A percentile compares a stretch with the other conserved stretches of the same genome.
These are phyloP conservation scores for Drosophila mauritiana DNA, from an alignment of 1,140 invertebrate species.

Conservation along the genomic window DNA sequence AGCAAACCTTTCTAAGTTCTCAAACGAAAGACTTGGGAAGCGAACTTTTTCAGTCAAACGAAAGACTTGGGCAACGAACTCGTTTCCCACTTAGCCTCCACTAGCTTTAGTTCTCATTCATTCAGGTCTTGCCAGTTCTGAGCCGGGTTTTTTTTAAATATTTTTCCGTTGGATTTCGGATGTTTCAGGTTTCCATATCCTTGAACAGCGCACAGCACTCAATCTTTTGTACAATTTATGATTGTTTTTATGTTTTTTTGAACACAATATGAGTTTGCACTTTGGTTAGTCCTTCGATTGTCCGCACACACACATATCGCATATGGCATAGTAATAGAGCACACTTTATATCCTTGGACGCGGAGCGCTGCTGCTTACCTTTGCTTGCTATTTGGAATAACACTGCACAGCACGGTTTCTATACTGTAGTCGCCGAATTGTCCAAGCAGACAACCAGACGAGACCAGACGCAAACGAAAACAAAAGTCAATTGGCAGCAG, in stretches of 20 bases:
- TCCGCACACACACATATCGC: constrained; percentile 28
- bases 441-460: constrained; percentile 77
- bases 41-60: constrained; percentile 5
- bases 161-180: constrained; percentile 13
- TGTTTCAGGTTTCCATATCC: constrained; percentile 27
- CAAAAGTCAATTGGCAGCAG: constrained; percentile 76
- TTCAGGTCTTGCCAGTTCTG: constrained; percentile 29
- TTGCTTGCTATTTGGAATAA: constrained; percentile 54
- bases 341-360: constrained; percentile 68
- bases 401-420: constrained; percentile 45
- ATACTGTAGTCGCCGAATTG: constrained; percentile 60
- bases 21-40: neutral
- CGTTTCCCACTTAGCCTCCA: constrained; percentile 5
- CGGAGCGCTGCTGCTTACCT: constrained; percentile 61
- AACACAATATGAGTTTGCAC: constrained; percentile 32
- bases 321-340: constrained; percentile 16
- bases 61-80: constrained; percentile 58
- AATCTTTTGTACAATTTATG: constrained; percentile 6
- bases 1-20: constrained; percentile 23
- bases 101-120: constrained; percentile 21
- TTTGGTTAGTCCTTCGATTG: constrained; percentile 41
- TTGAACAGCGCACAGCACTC: constrained; percentile 47
- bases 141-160: constrained; percentile 2
- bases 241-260: neutral
- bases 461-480: constrained; percentile 83